Evolutionary conservation across 2,797 vertebrate species (phyloP), one percentile per base, ranked within the genome.

Genomic region (Paguma larvata): DNA sequence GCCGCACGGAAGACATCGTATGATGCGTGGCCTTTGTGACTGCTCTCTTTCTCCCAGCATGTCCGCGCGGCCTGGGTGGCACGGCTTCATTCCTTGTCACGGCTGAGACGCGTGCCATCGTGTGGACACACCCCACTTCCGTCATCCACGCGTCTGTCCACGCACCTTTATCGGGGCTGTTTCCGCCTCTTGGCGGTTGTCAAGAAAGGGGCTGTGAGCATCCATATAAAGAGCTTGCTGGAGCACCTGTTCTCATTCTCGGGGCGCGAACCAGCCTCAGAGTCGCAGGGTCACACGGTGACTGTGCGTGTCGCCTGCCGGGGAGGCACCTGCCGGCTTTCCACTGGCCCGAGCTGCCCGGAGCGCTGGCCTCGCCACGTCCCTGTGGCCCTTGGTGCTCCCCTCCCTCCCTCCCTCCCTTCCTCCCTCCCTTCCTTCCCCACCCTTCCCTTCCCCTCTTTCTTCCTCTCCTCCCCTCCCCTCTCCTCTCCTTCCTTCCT

Each of bases 371-470:
- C 19, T 19, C 19, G 6, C 19, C 56, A 18, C 19, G 2, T 6
- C 56, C 56, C 56, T 1, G 56, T 21, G 56, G 56, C 56, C 21
- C 56, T 21, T 23, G 56, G 56, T 7, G 19, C 53, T 18, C 7
- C 5, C 53, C 18, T 53, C 1, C 53, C 18, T 1, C 11, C 48
- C 14, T 6, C 51, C 51, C 1, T 53, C 51, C 15, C 0, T 53
- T 5, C 16, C 5, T 53, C 16, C 51, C 1, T 5, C 8, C 19
- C 19, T 3, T 21, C 53, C 53, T 21, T 56, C 18, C 53, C 0
- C 19, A 5, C 18, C 2, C 18, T 6, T 3, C 19, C 19, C 53
- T 0, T 23, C 6, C 19, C 0, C 6, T 7, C 19, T 3, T 48
- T 7, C 53, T 2, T 9, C 18, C 53, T 12, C 32, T 56, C 44